Conservation (phyloP, 2,797 vertebrate genomes). For the Leuciscus waleckii region DNA sequence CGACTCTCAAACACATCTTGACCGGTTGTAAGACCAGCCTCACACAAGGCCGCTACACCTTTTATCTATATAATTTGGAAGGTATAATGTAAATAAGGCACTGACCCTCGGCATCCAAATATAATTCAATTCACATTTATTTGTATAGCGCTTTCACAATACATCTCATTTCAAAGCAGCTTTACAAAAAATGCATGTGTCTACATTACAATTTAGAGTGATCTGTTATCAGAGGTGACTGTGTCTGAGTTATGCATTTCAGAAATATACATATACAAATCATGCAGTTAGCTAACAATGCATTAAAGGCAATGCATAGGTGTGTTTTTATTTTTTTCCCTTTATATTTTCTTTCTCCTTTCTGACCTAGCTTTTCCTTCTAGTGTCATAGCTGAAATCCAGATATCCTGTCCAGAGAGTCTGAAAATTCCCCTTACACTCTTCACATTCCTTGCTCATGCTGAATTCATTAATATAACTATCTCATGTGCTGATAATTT, state of each 20-base stretch:
- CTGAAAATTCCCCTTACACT: background rate
- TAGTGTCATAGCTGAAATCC: background rate
- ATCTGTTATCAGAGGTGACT: too few species aligned
- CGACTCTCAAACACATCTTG: too few species aligned
- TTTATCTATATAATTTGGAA: background rate
- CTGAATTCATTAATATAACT: constrained; percentile 13
- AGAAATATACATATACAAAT: too few species aligned
- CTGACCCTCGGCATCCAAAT: background rate
- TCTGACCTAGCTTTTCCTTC: background rate
- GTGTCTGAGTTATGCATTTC: too few species aligned
- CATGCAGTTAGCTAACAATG: too few species aligned
- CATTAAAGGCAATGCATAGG: too few species aligned
- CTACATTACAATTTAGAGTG: too few species aligned
- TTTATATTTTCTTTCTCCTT: background rate
- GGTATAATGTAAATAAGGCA: background rate
- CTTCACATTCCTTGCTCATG: background rate
- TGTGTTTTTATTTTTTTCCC: background rate
- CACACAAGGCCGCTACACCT: too few species aligned
- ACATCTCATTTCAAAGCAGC: too few species aligned
- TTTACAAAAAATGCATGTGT: too few species aligned
- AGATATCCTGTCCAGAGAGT: background rate
- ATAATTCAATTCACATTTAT: background rate
- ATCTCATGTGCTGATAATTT: background rate
- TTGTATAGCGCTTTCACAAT: too few species aligned
- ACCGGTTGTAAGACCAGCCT: too few species aligned